These are phyloP conservation scores for Ptiloglossa arizonensis DNA, from an alignment of 1,140 invertebrate genomes.

Conservation along the genomic window DNA sequence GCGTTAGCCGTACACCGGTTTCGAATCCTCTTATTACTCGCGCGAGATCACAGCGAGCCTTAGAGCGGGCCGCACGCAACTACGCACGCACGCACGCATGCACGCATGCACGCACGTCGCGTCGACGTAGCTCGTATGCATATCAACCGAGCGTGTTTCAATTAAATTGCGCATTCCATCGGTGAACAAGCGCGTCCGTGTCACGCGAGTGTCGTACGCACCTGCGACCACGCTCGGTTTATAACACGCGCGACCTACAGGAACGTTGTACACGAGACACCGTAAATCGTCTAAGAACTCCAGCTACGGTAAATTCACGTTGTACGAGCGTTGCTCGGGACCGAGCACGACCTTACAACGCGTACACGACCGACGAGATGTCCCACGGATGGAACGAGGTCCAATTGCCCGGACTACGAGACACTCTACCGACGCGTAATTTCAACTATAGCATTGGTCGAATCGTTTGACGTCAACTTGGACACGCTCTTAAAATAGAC, in stretches of 20 bases:
- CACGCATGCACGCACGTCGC: constrained; percentile 31
- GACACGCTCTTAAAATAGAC: no score
- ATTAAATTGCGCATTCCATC: constrained; percentile 43
- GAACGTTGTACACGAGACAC: constrained; percentile 3
- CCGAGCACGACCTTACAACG: no score
- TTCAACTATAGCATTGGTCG: no score
- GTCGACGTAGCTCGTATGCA: constrained; percentile 26
- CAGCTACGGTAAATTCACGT: no score
- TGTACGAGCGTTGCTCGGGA: no score
- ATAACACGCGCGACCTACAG: not conserved
- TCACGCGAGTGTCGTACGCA: constrained; percentile 34
- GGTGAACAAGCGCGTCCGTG: not conserved
- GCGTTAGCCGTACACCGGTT: constrained; percentile 19
- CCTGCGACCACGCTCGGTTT: constrained; percentile 11
- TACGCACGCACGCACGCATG: constrained; percentile 32
- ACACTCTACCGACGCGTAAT: no score
- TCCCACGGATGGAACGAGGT: no score
- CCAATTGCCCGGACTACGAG: no score
- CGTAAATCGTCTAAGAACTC: not conserved
- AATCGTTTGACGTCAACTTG: no score
- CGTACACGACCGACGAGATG: no score
- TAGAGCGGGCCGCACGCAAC: not conserved
- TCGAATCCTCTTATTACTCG: constrained; percentile 13
- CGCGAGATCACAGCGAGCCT: constrained; percentile 15
- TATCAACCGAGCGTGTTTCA: constrained; percentile 39